Percentiles rank a stretch among this genome's conserved stretches.
Evolutionary conservation across 2,113 vertebrate species (phyloP).

Genomic region (Marmota flaviventris): DNA sequence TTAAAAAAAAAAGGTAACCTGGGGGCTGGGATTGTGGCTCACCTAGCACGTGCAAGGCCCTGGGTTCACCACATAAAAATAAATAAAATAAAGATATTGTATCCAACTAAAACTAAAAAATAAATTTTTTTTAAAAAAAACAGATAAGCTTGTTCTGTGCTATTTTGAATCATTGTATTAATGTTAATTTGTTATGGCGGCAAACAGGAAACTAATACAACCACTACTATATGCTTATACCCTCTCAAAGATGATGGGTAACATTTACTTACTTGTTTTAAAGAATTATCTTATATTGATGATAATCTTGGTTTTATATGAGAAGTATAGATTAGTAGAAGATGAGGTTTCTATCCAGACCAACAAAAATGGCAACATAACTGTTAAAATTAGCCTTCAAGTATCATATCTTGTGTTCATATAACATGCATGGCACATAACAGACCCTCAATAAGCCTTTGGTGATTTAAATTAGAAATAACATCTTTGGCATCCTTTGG

Average conservation of each 20-base stretch:
- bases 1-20: too few species aligned
- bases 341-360: not conserved
- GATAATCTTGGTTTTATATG: not conserved
- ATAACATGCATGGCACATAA: not conserved
- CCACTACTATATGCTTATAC: not conserved
- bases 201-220: slow-evolving; percentile 47
- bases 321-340: not conserved
- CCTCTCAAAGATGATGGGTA: not conserved
- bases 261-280: not conserved
- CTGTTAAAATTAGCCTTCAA: not conserved
- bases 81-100: too few species aligned
- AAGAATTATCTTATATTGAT: not conserved
- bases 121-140: too few species aligned
- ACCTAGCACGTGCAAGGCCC: too few species aligned
- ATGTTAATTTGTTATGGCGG: not conserved
- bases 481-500: not conserved
- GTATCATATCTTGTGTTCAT: not conserved
- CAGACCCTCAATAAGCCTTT: not conserved
- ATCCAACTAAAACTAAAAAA: too few species aligned
- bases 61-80: too few species aligned
- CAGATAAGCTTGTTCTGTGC: too few species aligned
- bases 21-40: too few species aligned
- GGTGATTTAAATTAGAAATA: not conserved
- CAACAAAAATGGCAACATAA: not conserved
- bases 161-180: not conserved